Evolutionary conservation across 2,113 vertebrate species (phyloP).

Genomic region (Dromaius novaehollandiae): DNA sequence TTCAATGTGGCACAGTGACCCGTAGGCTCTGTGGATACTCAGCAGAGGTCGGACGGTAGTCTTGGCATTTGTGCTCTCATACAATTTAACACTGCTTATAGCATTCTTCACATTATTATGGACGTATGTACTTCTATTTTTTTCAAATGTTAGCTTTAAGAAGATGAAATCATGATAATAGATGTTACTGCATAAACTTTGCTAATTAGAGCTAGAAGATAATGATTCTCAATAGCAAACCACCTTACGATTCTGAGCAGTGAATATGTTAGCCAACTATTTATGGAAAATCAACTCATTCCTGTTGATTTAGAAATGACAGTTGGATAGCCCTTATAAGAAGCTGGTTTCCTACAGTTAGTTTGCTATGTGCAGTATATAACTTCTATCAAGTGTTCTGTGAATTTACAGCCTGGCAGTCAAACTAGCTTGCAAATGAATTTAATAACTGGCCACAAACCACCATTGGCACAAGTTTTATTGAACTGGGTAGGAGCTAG

Average conservation of each 20-base stretch:
- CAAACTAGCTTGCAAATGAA: neutral
- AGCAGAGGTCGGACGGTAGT: neutral
- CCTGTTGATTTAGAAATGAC: neutral
- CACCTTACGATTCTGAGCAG: neutral
- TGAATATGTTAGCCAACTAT: neutral
- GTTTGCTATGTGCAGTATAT: rapidly evolving
- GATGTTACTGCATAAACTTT: neutral
- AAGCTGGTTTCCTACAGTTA: neutral
- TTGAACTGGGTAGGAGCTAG: neutral
- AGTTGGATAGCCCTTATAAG: neutral
- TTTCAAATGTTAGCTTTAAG: neutral
- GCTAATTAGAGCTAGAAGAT: neutral
- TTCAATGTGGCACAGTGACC: neutral
- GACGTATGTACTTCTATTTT: neutral
- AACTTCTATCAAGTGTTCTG: neutral
- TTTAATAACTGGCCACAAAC: neutral
- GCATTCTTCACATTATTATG: rapidly evolving
- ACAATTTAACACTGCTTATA: neutral
- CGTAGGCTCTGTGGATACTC: neutral
- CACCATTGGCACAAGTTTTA: neutral
- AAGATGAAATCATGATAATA: neutral
- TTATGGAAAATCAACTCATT: neutral
- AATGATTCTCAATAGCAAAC: neutral
- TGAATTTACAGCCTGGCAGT: neutral
- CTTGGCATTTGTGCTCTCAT: neutral